A percentile compares a stretch with the other conserved stretches of the same genome.
Evolutionary conservation across 2,113 vertebrate species (phyloP).

Genomic region (Dermatemys mawii): DNA sequence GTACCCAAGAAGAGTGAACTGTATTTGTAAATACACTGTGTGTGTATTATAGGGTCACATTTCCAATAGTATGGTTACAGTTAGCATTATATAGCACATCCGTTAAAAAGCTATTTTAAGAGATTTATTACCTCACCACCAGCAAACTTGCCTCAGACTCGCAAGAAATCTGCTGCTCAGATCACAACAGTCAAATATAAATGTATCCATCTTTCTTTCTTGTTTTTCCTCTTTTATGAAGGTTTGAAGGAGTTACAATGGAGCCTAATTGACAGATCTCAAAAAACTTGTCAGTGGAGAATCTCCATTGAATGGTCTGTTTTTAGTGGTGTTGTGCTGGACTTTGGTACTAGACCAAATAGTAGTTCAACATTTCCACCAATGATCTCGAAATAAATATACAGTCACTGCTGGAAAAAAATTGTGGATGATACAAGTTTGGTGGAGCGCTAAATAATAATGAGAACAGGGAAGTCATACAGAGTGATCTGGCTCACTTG

Average conservation of each 20-base stretch:
- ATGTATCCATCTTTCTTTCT: neutral
- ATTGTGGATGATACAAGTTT: neutral
- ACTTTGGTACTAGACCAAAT: neutral
- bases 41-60: neutral
- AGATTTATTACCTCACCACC: neutral
- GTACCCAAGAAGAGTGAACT: neutral
- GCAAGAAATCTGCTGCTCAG: neutral
- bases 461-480: no score
- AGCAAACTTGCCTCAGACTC: neutral
- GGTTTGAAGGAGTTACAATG: neutral
- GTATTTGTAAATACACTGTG: neutral
- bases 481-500: no score
- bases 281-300: neutral
- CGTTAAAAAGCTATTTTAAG: neutral
- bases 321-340: neutral
- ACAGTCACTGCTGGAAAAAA: neutral
- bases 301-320: neutral
- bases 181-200: neutral
- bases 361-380: neutral
- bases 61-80: neutral
- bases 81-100: neutral
- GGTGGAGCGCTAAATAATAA: no score
- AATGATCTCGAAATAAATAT: neutral
- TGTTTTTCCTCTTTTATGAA: slow-evolving; percentile 1
- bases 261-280: neutral